phyloP scores from a whole-genome alignment of 2,888 invertebrate species.

The Minunthozetes semirufus region DNA sequence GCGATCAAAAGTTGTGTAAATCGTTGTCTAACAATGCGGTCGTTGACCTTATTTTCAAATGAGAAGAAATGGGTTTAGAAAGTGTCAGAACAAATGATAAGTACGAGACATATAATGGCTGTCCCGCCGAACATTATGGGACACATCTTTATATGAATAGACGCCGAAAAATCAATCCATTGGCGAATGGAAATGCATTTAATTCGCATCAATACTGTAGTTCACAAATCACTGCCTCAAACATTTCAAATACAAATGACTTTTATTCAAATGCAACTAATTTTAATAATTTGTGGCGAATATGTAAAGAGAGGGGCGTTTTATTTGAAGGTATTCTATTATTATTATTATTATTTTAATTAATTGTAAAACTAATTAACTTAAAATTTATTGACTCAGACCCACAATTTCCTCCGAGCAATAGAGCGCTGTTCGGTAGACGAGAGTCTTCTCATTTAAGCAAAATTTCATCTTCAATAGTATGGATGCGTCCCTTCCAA shows the following conservation, averaged over 20 bases:
- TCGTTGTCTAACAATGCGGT: not conserved
- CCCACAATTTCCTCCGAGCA: constrained; percentile 56
- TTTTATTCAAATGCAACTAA: not conserved
- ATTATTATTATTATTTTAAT: not conserved
- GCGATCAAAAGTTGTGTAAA: not conserved
- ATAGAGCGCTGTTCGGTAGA: constrained; percentile 46
- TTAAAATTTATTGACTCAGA: constrained; percentile 44
- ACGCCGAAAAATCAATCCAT: not conserved
- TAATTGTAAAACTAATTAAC: not conserved
- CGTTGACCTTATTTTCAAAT: not conserved
- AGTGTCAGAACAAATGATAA: constrained; percentile 2
- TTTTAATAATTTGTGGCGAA: constrained; percentile 54
- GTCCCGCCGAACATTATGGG: not conserved
- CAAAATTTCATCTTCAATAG: constrained; percentile 32
- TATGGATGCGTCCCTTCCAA: constrained; percentile 48
- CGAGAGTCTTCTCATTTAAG: constrained; percentile 9
- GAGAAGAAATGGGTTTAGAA: constrained; percentile 5
- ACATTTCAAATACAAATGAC: not conserved
- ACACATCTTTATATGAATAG: not conserved
- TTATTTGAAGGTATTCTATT: constrained; percentile 53
- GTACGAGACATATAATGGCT: not conserved
- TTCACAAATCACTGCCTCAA: constrained; percentile 12
- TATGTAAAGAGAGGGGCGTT: constrained; percentile 55
- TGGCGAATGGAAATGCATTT: not conserved
- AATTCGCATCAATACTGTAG: not conserved